These are phyloP conservation scores for Pseudoips prasinana DNA, from an alignment of 2,888 invertebrate genomes.

Conservation along the genomic window DNA sequence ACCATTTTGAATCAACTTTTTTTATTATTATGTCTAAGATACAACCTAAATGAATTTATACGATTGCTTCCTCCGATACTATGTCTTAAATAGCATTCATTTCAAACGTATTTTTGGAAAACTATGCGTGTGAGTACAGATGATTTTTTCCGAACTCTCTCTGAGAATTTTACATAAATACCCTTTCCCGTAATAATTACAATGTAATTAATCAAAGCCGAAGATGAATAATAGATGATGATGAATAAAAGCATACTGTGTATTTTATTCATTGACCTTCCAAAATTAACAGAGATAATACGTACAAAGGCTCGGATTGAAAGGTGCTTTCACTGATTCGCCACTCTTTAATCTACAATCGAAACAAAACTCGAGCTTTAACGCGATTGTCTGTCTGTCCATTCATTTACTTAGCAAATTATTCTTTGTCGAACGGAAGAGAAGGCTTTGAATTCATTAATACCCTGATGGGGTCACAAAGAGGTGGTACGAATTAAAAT, in stretches of 20 bases:
- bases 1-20: no score
- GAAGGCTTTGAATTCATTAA: slow-evolving; percentile 81
- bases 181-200: slow-evolving; percentile 25
- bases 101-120: no score
- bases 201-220: slow-evolving; percentile 48
- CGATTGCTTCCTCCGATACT: slow-evolving; percentile 56
- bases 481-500: slow-evolving; percentile 81
- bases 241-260: slow-evolving; percentile 67
- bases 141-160: no score
- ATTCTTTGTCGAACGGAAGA: slow-evolving; percentile 81
- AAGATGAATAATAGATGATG: slow-evolving; percentile 63
- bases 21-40: slow-evolving; percentile 58
- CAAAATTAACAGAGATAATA: slow-evolving; percentile 75
- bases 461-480: slow-evolving; percentile 78
- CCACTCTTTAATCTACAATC: slow-evolving; percentile 78
- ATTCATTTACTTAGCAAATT: slow-evolving; percentile 82
- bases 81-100: slow-evolving; percentile 59
- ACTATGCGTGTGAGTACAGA: no score
- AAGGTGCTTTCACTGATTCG: slow-evolving; percentile 67
- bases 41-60: slow-evolving; percentile 75
- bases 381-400: slow-evolving; percentile 79
- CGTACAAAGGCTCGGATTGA: slow-evolving; percentile 65
- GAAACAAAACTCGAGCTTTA: slow-evolving; percentile 76
- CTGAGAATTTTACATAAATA: slow-evolving; percentile 58
- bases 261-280: slow-evolving; percentile 74